Percentiles rank a stretch among this genome's conserved stretches.
Evolutionary conservation across 2,113 vertebrate genomes (phyloP).

Genomic region (Cyanistes caeruleus): DNA sequence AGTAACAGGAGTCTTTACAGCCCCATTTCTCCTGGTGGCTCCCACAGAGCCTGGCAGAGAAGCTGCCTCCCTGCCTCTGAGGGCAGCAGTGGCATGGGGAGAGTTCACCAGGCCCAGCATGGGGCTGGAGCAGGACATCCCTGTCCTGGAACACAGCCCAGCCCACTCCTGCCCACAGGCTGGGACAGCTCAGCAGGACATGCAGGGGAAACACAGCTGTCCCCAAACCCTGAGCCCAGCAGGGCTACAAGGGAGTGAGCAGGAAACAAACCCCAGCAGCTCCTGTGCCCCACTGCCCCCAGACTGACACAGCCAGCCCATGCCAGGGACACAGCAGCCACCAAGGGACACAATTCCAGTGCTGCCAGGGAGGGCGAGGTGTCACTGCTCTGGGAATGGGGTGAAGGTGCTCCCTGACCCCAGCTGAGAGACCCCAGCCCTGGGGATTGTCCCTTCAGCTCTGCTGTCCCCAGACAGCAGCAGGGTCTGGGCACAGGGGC

Average conservation of each 20-base stretch:
- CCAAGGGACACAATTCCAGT: background rate
- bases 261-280: background rate
- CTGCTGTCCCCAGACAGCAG: background rate
- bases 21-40: background rate
- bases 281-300: background rate
- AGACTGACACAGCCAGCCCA: background rate
- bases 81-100: background rate
- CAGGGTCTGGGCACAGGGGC: background rate
- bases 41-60: background rate
- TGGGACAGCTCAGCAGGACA: background rate
- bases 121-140: background rate
- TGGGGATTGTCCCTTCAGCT: background rate
- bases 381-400: fast-evolving
- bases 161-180: background rate
- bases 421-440: background rate
- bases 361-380: fast-evolving
- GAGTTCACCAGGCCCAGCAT: fast-evolving
- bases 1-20: fast-evolving
- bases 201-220: background rate
- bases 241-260: fast-evolving
- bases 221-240: background rate
- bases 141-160: background rate
- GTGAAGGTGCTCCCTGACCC: background rate
- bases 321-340: background rate
- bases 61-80: background rate